These are phyloP conservation scores for Mustela lutreola DNA, from an alignment of 2,113 vertebrate species.

Conservation along the genomic window DNA sequence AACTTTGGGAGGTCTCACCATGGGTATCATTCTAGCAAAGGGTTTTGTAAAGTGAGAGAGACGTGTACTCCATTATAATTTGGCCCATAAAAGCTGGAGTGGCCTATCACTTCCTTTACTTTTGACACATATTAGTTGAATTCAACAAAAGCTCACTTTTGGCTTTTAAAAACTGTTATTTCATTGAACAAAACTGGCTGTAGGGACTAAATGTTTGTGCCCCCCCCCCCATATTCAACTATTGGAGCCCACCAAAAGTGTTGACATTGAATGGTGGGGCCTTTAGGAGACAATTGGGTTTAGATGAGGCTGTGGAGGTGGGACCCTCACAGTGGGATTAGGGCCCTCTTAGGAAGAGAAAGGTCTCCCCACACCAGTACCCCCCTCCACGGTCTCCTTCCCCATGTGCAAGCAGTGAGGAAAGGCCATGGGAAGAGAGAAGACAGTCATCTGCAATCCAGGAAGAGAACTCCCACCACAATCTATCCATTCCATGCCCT, in stretches of 20 bases:
- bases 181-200: not conserved
- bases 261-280: not conserved
- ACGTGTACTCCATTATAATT: not conserved
- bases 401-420: not conserved
- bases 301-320: not conserved
- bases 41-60: not conserved
- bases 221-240: not conserved
- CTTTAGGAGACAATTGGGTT: not conserved
- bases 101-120: not conserved
- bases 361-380: not conserved
- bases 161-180: constrained; percentile 9
- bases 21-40: not conserved
- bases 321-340: not conserved
- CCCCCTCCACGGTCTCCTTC: not conserved
- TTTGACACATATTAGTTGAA: not conserved
- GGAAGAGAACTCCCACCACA: not conserved
- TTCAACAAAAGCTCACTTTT: not conserved
- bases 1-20: not conserved
- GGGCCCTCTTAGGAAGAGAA: not conserved
- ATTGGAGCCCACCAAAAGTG: not conserved
- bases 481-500: not conserved
- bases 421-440: not conserved
- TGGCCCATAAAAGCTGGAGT: not conserved
- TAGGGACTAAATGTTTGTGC: not conserved
- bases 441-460: not conserved